Evolutionary conservation across 35 echinoderm and acorn worm genomes (phyloP).

Genomic region (Stichopus chloronotus): DNA sequence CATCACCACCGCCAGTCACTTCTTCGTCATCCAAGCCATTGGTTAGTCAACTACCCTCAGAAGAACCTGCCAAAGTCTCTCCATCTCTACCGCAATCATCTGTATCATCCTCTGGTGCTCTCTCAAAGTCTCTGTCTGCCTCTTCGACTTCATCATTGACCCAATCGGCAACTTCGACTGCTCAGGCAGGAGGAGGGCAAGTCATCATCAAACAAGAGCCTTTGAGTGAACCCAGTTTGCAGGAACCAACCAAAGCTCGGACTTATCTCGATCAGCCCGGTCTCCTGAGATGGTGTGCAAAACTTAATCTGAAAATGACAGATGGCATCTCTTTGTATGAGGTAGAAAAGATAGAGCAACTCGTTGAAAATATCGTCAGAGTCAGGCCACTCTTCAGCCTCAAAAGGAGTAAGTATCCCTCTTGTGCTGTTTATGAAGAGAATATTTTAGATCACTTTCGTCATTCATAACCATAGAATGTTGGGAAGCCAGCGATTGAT

Average conservation of each 20-base stretch:
- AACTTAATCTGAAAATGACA: constrained; percentile 17
- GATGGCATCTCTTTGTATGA: constrained; percentile 53
- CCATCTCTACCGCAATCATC: background rate
- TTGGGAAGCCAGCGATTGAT: no score
- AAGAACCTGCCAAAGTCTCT: background rate
- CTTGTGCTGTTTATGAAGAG: background rate
- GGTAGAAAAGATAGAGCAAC: constrained; percentile 76
- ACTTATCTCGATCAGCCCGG: constrained; percentile 49
- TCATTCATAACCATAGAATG: background rate
- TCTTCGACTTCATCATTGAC: background rate
- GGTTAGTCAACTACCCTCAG: background rate
- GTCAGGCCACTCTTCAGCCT: constrained; percentile 80
- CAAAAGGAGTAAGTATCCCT: constrained; percentile 74
- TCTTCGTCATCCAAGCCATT: background rate
- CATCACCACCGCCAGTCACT: background rate
- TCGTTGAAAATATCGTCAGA: constrained; percentile 72
- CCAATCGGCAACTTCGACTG: background rate
- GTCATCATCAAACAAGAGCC: constrained; percentile 60
- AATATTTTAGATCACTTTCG: background rate
- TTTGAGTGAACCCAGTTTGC: background rate
- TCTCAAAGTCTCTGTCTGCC: no score
- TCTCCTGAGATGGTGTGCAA: constrained; percentile 19
- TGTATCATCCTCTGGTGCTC: no score
- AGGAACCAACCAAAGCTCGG: background rate
- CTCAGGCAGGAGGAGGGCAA: background rate